Percentiles rank a stretch among this genome's conserved stretches.
phyloP scores from a whole-genome alignment of 2,113 vertebrate genomes.

The Heterotilapia buettikoferi region DNA sequence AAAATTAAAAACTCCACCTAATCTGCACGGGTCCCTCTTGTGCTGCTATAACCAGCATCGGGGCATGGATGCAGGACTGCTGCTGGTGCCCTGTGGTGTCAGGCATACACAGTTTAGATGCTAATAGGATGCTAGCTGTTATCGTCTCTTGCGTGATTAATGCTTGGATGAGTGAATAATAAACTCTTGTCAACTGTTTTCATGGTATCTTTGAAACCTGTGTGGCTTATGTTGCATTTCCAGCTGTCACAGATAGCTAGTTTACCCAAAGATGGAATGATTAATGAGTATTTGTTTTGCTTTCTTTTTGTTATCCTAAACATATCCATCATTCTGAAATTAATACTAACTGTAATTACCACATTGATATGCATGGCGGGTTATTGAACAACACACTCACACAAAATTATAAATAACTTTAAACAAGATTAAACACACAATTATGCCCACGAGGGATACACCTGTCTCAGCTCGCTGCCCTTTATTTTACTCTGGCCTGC shows the following conservation, averaged over 20 bases:
- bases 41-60: background rate
- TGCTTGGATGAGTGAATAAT: background rate
- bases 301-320: slow-evolving; percentile 11
- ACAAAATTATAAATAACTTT: slow-evolving; percentile 24
- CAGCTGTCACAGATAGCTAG: background rate
- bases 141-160: background rate
- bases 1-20: background rate
- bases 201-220: background rate
- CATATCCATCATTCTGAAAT: slow-evolving; percentile 44
- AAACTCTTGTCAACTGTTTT: background rate
- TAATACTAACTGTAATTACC: slow-evolving; percentile 20
- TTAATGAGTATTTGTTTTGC: slow-evolving; percentile 14
- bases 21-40: background rate
- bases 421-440: slow-evolving; percentile 26
- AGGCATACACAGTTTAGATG: background rate
- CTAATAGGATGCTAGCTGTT: background rate
- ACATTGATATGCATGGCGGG: slow-evolving; percentile 7
- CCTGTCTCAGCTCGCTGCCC: slow-evolving; percentile 37
- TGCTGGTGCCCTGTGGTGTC: background rate
- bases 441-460: slow-evolving; percentile 13
- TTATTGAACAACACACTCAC: background rate
- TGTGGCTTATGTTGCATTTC: background rate
- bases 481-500: slow-evolving; percentile 17
- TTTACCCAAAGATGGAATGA: background rate
- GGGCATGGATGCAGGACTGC: background rate